phyloP scores from a whole-genome alignment of 2,888 invertebrate genomes.

The Anthophora plumipes region DNA sequence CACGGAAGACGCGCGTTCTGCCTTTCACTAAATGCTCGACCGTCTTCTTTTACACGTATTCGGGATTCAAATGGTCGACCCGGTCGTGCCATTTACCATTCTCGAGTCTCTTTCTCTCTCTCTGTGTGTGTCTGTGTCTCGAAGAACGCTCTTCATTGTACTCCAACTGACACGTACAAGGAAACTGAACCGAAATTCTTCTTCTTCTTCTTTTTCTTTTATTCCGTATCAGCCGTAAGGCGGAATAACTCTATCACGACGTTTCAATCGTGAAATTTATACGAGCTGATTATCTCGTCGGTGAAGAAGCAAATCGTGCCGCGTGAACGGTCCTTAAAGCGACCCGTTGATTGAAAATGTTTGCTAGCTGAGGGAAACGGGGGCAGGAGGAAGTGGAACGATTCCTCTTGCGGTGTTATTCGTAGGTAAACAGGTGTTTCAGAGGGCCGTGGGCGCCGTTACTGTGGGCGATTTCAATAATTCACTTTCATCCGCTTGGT shows the following conservation, averaged over 20 bases:
- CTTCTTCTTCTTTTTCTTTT: background rate
- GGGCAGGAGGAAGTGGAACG: conserved; percentile 39
- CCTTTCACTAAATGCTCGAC: conserved; percentile 78
- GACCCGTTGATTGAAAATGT: conserved; percentile 20
- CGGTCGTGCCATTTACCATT: conserved; percentile 73
- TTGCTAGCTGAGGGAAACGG: conserved; percentile 26
- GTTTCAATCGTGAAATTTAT: too few relatives aligned
- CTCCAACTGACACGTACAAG: background rate
- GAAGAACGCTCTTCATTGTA: conserved; percentile 10
- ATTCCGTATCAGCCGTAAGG: too few relatives aligned
- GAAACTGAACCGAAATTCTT: background rate
- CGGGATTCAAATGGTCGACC: conserved; percentile 69
- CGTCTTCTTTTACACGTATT: conserved; percentile 73
- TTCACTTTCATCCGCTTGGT: conserved; percentile 47
- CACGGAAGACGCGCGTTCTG: conserved; percentile 70
- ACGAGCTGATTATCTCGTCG: too few relatives aligned
- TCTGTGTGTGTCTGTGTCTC: conserved; percentile 22
- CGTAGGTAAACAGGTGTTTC: conserved; percentile 56
- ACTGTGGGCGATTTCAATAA: conserved; percentile 51
- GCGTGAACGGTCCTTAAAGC: conserved; percentile 7
- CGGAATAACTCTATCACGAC: background rate
- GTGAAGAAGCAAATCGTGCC: too few relatives aligned
- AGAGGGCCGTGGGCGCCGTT: conserved; percentile 46
- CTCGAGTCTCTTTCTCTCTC: conserved; percentile 19
- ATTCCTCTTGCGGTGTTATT: conserved; percentile 33